Evolutionary conservation across 1,140 invertebrate genomes (phyloP).

Genomic region (Calliphora vicina): DNA sequence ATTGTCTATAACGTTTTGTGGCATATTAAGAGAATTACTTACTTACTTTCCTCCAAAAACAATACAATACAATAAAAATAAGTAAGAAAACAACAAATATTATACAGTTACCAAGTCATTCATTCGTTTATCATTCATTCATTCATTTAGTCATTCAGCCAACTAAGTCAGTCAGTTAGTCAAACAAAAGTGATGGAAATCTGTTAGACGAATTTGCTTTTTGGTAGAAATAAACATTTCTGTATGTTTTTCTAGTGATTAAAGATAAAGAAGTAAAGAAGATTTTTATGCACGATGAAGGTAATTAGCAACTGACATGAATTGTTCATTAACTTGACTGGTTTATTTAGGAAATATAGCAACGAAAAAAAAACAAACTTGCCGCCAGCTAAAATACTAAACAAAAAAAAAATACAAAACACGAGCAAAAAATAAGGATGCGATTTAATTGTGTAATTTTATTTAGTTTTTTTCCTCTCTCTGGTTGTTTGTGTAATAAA

Average conservation of each 20-base stretch:
- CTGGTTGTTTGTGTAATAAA: neutral
- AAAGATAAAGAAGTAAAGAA: constrained; percentile 18
- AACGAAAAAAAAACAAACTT: neutral
- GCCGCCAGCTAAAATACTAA: neutral
- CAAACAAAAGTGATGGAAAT: constrained; percentile 22
- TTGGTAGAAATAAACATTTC: constrained; percentile 10
- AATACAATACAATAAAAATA: constrained; percentile 1
- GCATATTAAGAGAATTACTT: constrained; percentile 29
- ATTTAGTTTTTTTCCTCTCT: neutral
- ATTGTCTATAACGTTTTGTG: constrained; percentile 35
- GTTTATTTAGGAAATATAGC: neutral
- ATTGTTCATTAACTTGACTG: constrained; percentile 29
- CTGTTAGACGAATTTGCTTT: neutral
- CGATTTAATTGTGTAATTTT: neutral
- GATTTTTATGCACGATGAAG: constrained; percentile 22
- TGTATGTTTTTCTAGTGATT: constrained; percentile 17
- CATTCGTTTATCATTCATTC: neutral
- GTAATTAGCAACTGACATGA: constrained; percentile 35
- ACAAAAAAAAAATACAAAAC: neutral
- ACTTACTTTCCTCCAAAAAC: neutral
- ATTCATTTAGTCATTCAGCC: neutral
- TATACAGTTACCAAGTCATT: constrained; percentile 1
- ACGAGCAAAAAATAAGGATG: neutral
- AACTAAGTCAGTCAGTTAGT: neutral
- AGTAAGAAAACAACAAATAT: constrained; percentile 4